These are phyloP conservation scores for Prosapia bicincta DNA, from an alignment of 2,888 invertebrate species.

Conservation along the genomic window DNA sequence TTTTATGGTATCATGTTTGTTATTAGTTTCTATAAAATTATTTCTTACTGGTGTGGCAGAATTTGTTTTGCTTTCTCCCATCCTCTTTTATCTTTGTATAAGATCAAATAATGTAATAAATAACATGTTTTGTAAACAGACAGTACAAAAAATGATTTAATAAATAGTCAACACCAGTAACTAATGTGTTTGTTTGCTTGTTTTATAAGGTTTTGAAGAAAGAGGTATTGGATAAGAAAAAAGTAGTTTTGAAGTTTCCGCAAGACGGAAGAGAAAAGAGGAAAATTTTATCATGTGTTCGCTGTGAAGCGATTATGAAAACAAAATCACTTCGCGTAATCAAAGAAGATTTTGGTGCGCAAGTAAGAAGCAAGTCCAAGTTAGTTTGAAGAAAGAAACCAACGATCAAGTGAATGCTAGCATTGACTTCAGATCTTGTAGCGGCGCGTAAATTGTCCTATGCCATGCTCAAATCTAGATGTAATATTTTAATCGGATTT, in stretches of 20 bases:
- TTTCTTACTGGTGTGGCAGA: background rate
- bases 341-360: constrained; percentile 2
- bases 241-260: constrained; percentile 2
- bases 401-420: background rate
- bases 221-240: constrained; percentile 4
- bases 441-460: background rate
- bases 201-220: constrained; percentile 26
- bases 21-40: background rate
- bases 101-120: background rate
- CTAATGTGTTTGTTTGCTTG: constrained; percentile 25
- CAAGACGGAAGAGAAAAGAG: constrained; percentile 2
- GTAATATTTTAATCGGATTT: too few species aligned
- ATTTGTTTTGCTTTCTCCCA: background rate
- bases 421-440: background rate
- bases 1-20: too few species aligned
- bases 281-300: background rate
- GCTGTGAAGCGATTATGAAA: background rate
- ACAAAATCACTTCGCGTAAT: background rate
- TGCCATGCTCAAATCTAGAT: background rate
- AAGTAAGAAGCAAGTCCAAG: background rate
- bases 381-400: background rate
- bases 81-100: background rate
- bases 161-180: background rate
- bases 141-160: background rate
- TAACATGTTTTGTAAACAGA: background rate